Percentiles rank a stretch among this genome's conserved stretches.
These are phyloP conservation scores for Dinocampus coccinellae DNA, from an alignment of 2,888 invertebrate genomes.

Conservation along the genomic window DNA sequence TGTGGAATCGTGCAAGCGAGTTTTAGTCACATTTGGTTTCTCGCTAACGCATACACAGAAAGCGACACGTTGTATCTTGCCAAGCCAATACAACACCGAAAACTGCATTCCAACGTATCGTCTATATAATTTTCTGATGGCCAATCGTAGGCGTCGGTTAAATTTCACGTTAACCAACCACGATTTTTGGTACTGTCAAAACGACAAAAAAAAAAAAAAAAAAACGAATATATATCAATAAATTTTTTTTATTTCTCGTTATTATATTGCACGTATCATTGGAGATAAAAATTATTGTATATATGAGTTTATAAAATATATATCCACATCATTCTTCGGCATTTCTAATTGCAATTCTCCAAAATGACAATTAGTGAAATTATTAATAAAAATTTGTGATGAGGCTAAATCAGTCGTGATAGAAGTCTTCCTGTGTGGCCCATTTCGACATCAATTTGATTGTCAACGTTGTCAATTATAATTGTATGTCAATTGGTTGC, in stretches of 20 bases:
- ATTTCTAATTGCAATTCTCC: constrained; percentile 60
- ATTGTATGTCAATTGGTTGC: constrained; percentile 51
- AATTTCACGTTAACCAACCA: constrained; percentile 27
- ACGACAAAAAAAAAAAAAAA: not conserved
- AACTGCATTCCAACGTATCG: constrained; percentile 60
- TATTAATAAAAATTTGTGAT: constrained; percentile 62
- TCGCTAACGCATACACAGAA: not conserved
- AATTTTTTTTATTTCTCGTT: constrained; percentile 3
- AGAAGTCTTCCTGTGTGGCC: constrained; percentile 68
- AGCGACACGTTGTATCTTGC: not conserved
- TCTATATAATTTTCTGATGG: constrained; percentile 39
- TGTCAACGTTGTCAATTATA: constrained; percentile 42
- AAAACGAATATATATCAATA: too few species aligned
- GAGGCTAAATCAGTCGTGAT: constrained; percentile 64
- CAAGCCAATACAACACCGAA: constrained; percentile 50
- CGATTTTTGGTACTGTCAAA: not conserved
- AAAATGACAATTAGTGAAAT: constrained; percentile 65
- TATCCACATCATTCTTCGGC: constrained; percentile 47
- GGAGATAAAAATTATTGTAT: not conserved
- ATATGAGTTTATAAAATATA: not conserved
- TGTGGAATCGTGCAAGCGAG: constrained; percentile 51
- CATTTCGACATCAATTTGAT: constrained; percentile 38
- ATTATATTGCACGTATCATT: not conserved
- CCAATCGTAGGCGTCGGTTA: constrained; percentile 50
- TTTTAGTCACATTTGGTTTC: too few species aligned